Percentiles rank a stretch among this genome's conserved stretches.
Evolutionary conservation across 1,140 invertebrate genomes (phyloP).

Genomic region (Drosophila sproati): DNA sequence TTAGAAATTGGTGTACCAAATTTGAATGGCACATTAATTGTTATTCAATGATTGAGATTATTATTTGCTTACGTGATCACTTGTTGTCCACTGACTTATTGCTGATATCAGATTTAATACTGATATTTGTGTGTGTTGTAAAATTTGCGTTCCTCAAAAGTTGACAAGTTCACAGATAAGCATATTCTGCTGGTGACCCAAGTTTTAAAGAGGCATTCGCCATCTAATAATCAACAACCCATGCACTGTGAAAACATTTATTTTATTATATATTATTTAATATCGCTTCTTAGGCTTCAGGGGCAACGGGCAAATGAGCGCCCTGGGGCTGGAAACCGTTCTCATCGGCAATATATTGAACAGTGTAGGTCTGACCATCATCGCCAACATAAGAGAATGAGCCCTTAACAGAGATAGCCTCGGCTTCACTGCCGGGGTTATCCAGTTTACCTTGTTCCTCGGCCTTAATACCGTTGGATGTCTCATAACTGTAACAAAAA

Average conservation of each 20-base stretch:
- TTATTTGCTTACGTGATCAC: too few relatives aligned
- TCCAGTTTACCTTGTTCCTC: conserved; percentile 37
- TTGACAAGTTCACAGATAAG: too few relatives aligned
- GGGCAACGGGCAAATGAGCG: conserved; percentile 86
- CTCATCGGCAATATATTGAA: conserved; percentile 73
- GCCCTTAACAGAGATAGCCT: conserved; percentile 55
- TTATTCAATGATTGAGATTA: too few relatives aligned
- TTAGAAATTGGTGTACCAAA: too few relatives aligned
- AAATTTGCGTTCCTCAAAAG: too few relatives aligned
- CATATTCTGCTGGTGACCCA: too few relatives aligned
- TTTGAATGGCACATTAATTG: too few relatives aligned
- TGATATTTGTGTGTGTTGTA: too few relatives aligned
- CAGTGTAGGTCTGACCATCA: conserved; percentile 52
- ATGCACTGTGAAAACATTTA: not conserved
- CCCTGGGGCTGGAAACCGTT: conserved; percentile 90
- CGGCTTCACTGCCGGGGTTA: conserved; percentile 44
- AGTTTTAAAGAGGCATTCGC: too few relatives aligned
- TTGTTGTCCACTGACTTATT: too few relatives aligned
- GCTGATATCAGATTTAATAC: too few relatives aligned
- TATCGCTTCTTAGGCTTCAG: conserved; percentile 35
- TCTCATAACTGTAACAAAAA: conserved; percentile 85
- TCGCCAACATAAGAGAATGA: conserved; percentile 45
- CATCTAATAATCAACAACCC: too few relatives aligned
- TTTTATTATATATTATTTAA: not conserved
- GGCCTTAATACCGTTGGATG: conserved; percentile 88